A percentile compares a stretch with the other conserved stretches of the same genome.
These are phyloP conservation scores for Acronicta alni DNA, from an alignment of 2,888 invertebrate species.

Conservation along the genomic window DNA sequence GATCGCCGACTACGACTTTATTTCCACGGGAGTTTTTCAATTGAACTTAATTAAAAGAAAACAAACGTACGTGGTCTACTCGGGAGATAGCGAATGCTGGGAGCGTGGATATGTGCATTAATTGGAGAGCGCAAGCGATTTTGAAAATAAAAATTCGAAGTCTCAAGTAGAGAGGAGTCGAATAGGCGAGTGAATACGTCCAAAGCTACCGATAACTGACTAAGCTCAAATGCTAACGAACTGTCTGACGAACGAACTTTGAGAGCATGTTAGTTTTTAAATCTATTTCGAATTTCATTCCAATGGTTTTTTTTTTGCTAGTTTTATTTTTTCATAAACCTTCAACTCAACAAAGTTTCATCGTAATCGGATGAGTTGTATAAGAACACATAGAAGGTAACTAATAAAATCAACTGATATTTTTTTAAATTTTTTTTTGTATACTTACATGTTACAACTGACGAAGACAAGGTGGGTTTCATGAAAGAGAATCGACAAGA, in stretches of 20 bases:
- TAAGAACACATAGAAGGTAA: too few species aligned
- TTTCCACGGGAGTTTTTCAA: constrained; percentile 66
- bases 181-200: too few species aligned
- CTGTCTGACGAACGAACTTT: background rate
- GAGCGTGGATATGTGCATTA: constrained; percentile 11
- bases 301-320: background rate
- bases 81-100: constrained; percentile 41
- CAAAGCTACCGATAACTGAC: background rate
- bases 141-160: background rate
- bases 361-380: too few species aligned
- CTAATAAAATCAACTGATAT: too few species aligned
- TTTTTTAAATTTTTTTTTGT: too few species aligned
- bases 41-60: constrained; percentile 77
- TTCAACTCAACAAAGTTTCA: too few species aligned
- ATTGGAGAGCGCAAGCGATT: constrained; percentile 39
- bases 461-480: too few species aligned
- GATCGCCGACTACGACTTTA: constrained; percentile 37
- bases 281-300: background rate
- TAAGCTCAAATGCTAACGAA: constrained; percentile 1
- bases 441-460: too few species aligned
- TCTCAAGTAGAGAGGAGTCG: constrained; percentile 1
- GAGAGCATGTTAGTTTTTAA: background rate
- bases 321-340: background rate
- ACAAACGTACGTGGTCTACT: constrained; percentile 67
- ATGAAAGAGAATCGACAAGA: too few species aligned